phyloP scores from a whole-genome alignment of 2,797 vertebrate genomes.

The Simalia tracyae region DNA sequence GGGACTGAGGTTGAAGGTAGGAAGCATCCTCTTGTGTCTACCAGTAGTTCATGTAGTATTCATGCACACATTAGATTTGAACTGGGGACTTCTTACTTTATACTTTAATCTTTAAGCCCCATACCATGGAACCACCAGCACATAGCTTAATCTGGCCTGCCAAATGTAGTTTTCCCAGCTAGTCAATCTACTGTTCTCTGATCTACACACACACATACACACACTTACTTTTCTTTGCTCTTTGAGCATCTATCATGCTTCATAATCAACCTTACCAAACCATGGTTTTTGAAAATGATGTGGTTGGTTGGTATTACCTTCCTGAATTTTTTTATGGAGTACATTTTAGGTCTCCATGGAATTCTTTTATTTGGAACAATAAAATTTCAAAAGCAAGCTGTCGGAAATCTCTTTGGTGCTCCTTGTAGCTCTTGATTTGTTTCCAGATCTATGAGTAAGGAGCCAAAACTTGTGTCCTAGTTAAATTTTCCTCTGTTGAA shows the following conservation, averaged over 20 bases:
- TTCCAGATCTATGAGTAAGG: neutral
- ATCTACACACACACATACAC: neutral
- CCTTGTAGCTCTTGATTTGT: neutral
- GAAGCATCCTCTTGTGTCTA: neutral
- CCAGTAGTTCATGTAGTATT: neutral
- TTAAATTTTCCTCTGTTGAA: neutral
- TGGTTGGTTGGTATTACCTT: neutral
- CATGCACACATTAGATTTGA: neutral
- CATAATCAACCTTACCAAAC: neutral
- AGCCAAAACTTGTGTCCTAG: neutral
- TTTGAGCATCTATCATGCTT: neutral
- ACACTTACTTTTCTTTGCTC: neutral
- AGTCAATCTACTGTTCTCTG: neutral
- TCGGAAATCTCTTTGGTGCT: neutral
- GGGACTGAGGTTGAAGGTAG: neutral
- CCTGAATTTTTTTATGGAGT: neutral
- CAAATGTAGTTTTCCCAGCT: neutral
- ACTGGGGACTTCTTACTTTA: neutral
- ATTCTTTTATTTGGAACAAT: neutral
- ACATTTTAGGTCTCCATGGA: neutral
- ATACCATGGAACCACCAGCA: neutral
- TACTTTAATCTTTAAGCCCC: neutral
- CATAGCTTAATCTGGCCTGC: neutral
- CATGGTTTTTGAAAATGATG: neutral
- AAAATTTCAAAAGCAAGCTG: neutral